These are phyloP conservation scores for Ostrea edulis DNA, from an alignment of 1,140 invertebrate species.

Conservation along the genomic window DNA sequence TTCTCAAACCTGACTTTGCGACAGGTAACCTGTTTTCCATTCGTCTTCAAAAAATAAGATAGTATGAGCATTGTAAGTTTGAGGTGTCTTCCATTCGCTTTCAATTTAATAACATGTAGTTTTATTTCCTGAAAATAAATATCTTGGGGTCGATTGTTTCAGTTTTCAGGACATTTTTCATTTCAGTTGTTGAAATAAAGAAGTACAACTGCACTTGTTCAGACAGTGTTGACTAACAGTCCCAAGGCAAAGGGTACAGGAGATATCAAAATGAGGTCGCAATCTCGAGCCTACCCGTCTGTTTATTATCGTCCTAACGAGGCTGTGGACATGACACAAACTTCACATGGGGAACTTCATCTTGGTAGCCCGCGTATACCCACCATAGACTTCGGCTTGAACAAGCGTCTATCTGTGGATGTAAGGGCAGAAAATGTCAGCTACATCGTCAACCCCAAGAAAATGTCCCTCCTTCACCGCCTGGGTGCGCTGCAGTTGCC, in stretches of 20 bases:
- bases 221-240: constrained; percentile 22
- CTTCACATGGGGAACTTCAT: neutral
- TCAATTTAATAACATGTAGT: too few species aligned
- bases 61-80: too few species aligned
- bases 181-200: neutral
- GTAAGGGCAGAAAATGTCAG: constrained; percentile 62
- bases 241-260: neutral
- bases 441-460: constrained; percentile 66
- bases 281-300: constrained; percentile 11
- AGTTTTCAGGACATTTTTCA: neutral
- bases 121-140: too few species aligned
- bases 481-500: constrained; percentile 67
- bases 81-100: too few species aligned
- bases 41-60: too few species aligned
- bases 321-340: constrained; percentile 23
- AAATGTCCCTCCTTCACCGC: constrained; percentile 65
- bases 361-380: neutral
- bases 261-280: constrained; percentile 37
- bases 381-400: constrained; percentile 43
- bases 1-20: too few species aligned
- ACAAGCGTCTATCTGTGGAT: constrained; percentile 60
- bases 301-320: constrained; percentile 37
- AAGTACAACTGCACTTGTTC: neutral
- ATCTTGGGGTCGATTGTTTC: too few species aligned
- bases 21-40: too few species aligned